Base-by-base conservation (phyloP, 2,797 vertebrate genomes). In the Agapornis canus region DNA sequence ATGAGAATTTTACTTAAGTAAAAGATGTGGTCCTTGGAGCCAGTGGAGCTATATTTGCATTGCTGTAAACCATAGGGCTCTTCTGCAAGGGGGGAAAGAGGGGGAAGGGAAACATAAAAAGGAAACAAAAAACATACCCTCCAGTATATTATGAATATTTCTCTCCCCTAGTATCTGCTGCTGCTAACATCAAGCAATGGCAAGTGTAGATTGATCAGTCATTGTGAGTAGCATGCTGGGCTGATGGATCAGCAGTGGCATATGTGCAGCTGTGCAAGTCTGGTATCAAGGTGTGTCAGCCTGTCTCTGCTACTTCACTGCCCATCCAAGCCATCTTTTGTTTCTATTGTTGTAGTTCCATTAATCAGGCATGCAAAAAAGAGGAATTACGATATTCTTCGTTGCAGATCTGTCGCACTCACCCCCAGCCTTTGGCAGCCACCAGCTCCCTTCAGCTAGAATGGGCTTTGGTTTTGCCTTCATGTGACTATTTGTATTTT, bases 191-290 rank as follows among this genome's bases (percentile, higher is more conserved):
- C 88, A 94, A 90, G 78, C 86, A 89, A 85, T 69, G 89, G 91
- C 82, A 92, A 70, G 79, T 16, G 86, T 77, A 95, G 95, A 93
- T 57, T 93, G 95, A 96, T 96, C 92, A 90, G 93, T 68, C 29
- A 21, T 26, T 5, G 10, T 25, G 13, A 65, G 94, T 45, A 69
- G 82, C 93, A 80, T 85, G 77, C 95, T 86, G 56, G 13, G 89
- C 97, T 95, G 97, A 92, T 97, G 91, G 85, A 96, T 94, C 95
- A 96, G 91, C 91, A 43, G 87, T 90, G 94, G 92, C 93, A 75
- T 87, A 90, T 83, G 90, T 79, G 80, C 96, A 97, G 96, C 95
- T 96, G 94, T 94, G 95, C 92, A 90, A 92, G 93, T 82, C 96
- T 96, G 95, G 92, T 92, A 90, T 48, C 31, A 78, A 95, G 94